Conservation (phyloP, 2,797 vertebrate genomes). For the Sphenopsis melanotis region DNA sequence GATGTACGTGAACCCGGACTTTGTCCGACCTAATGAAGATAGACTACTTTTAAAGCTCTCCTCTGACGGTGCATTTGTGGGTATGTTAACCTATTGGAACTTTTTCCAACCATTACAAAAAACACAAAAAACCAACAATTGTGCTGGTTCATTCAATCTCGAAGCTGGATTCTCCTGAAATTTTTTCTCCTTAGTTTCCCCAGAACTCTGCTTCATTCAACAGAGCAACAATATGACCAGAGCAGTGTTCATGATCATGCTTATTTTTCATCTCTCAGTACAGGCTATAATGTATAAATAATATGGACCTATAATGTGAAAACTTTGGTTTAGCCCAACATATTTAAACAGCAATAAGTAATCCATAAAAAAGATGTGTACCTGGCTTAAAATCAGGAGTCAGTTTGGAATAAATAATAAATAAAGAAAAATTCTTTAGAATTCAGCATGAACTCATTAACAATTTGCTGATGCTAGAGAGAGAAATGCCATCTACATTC, state of each 20-base stretch:
- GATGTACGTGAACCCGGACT: background rate
- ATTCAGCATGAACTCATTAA: background rate
- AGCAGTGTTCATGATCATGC: background rate
- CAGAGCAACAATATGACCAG: background rate
- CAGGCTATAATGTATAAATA: background rate
- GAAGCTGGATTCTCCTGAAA: background rate
- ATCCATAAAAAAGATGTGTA: background rate
- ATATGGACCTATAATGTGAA: background rate
- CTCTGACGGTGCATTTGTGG: background rate
- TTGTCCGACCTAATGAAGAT: background rate
- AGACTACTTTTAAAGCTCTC: background rate
- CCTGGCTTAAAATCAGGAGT: background rate
- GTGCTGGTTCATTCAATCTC: background rate
- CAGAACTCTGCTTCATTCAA: background rate
- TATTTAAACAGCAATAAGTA: background rate
- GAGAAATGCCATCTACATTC: background rate
- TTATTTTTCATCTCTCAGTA: background rate
- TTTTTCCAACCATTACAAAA: background rate
- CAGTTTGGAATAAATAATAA: background rate
- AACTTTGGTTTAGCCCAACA: background rate
- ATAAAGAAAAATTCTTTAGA: background rate
- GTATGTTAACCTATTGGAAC: background rate
- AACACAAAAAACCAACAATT: background rate
- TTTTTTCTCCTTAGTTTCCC: background rate
- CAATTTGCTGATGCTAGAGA: background rate